A percentile compares a stretch with the other conserved stretches of the same genome.
Evolutionary conservation across 2,888 invertebrate genomes (phyloP).

Genomic region (Eristalis tenax): DNA sequence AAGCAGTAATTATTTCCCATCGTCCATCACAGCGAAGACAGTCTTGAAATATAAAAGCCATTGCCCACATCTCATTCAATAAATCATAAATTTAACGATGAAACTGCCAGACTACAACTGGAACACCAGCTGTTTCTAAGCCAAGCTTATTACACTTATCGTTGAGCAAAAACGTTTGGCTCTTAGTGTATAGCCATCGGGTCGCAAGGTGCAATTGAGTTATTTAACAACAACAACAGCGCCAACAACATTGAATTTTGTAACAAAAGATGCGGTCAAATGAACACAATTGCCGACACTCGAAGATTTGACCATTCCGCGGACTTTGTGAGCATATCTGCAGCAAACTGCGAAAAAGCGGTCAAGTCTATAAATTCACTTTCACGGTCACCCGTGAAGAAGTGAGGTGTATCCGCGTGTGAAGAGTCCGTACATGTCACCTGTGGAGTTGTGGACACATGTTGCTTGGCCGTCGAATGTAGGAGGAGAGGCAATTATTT

Average conservation of each 20-base stretch:
- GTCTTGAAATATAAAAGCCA: background rate
- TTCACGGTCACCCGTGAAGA: conserved; percentile 45
- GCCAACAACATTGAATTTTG: conserved; percentile 18
- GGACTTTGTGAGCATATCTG: conserved; percentile 45
- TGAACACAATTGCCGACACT: background rate
- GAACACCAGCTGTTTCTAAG: conserved; percentile 4
- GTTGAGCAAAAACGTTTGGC: background rate
- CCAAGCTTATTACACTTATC: conserved; percentile 4
- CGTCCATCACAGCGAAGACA: too few relatives aligned
- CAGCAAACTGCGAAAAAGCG: conserved; percentile 28
- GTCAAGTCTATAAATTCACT: conserved; percentile 43
- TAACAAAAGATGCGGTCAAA: background rate
- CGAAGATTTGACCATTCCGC: conserved; percentile 16
- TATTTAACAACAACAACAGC: conserved; percentile 16
- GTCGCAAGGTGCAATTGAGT: background rate
- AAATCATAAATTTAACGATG: conserved; percentile 3
- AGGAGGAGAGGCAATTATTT: too few relatives aligned
- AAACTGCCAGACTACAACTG: background rate
- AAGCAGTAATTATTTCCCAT: too few relatives aligned
- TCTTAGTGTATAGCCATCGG: too few relatives aligned
- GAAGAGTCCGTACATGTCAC: background rate
- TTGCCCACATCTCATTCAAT: background rate
- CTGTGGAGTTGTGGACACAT: background rate
- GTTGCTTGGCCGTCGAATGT: too few relatives aligned
- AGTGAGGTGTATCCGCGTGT: conserved; percentile 3